Percentiles rank a stretch among this genome's conserved stretches.
Conservation (phyloP, 1,140 invertebrate genomes). For the Octopus sinensis region DNA sequence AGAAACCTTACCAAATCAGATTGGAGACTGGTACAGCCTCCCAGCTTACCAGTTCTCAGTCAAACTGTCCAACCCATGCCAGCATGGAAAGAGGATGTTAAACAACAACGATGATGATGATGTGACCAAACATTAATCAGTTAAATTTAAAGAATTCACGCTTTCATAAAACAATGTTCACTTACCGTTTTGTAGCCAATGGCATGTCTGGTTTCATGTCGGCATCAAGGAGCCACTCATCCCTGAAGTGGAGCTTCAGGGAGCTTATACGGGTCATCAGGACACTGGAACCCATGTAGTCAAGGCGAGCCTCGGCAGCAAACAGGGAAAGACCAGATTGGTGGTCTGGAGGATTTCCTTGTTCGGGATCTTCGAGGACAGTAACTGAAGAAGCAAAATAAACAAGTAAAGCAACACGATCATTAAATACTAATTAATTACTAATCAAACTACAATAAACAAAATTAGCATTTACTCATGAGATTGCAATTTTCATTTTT, state of each 20-base stretch:
- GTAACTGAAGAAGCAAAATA: constrained; percentile 63
- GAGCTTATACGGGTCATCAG: constrained; percentile 84
- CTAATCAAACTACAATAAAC: too few relatives aligned
- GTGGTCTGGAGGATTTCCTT: constrained; percentile 82
- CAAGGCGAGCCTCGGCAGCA: constrained; percentile 82
- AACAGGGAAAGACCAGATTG: constrained; percentile 78
- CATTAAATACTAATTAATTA: too few relatives aligned
- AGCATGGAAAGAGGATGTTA: too few relatives aligned
- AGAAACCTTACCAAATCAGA: too few relatives aligned
- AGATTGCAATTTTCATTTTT: too few relatives aligned
- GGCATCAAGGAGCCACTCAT: constrained; percentile 54
- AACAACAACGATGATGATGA: too few relatives aligned
- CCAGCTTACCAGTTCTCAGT: too few relatives aligned
- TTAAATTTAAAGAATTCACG: too few relatives aligned
- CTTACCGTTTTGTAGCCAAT: constrained; percentile 50
- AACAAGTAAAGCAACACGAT: constrained; percentile 21
- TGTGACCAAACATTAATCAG: too few relatives aligned
- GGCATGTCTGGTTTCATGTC: constrained; percentile 41
- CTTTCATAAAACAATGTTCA: not conserved
- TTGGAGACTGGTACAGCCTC: too few relatives aligned
- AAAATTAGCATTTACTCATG: too few relatives aligned
- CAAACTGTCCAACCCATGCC: too few relatives aligned
- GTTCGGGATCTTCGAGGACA: constrained; percentile 77
- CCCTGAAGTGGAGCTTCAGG: constrained; percentile 64
- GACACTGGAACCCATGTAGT: constrained; percentile 92